Base-by-base conservation (phyloP, 2,888 invertebrate species). In the Melitaea athalia region DNA sequence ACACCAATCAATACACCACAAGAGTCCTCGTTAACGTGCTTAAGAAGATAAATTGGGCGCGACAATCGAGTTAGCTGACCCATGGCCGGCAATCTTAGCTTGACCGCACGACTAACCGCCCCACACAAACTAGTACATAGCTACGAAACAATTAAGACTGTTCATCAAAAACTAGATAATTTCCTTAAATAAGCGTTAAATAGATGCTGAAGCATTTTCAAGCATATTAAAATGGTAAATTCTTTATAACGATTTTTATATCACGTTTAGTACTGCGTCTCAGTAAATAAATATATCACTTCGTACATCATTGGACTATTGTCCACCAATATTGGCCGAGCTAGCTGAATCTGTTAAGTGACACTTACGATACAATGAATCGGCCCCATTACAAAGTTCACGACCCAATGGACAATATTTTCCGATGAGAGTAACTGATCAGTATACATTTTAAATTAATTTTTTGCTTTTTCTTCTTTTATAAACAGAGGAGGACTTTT, bases 11-110 rank as follows among this genome's bases (percentile, higher is more conserved):
- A 83, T 81, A 83, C 78, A 81, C 79, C 80, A 72, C 78, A 77
- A 77, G 80, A 77, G 78, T 80, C 81, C 81, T 81, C 77, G 68
- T 61, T 69, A 63, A 79, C 77, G 76, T 80, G 79, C 81, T 64
- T 81, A 79, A 76, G 84, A 84, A 81, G 85, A 88, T 87, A 87
- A 89, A 91, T 91, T 91, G 89, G 88, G 83, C 83, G 86, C 86
- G 89, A 84, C 88, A 89, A 91, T 91, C 89, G 87, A 90, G 88
- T 91, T 88, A 92, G 83, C 88, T 91, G 91, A 92, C 90, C 91
- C 87, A 81, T 70, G 83, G 79, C 77, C 65, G 71, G 63, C 70
- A 72, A 71, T 70, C 72, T 70, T 66, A 63, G 69, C 67, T 69
- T 64, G 70, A 70, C 69, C 73, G 65, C 65, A 50, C 57, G 72